A percentile compares a stretch with the other conserved stretches of the same genome.
These are phyloP conservation scores for Phymatocera aterrima DNA, from an alignment of 2,888 invertebrate genomes.

Conservation along the genomic window DNA sequence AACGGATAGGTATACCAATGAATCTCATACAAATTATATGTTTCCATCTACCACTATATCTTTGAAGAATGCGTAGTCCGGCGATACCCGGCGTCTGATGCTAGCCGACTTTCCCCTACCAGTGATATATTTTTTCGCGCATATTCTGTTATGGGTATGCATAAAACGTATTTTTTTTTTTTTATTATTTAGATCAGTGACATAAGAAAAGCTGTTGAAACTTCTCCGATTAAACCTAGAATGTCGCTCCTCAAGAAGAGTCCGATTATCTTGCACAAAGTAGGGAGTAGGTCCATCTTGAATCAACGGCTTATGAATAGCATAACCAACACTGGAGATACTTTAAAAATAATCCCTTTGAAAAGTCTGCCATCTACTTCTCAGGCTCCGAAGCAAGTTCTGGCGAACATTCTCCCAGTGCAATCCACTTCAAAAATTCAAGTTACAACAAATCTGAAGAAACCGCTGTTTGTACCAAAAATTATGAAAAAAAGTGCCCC, in stretches of 20 bases:
- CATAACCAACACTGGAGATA: slow-evolving; percentile 17
- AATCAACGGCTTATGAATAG: slow-evolving; percentile 33
- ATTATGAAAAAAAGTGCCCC: slow-evolving; percentile 26
- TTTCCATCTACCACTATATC: too few relatives aligned
- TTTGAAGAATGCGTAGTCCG: too few relatives aligned
- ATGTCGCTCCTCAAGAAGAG: slow-evolving; percentile 63
- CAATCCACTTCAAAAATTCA: slow-evolving; percentile 20
- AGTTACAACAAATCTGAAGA: background rate
- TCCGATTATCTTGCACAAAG: slow-evolving; percentile 64
- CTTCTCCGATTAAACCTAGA: slow-evolving; percentile 58
- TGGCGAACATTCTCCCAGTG: slow-evolving; percentile 20
- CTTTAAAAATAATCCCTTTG: slow-evolving; percentile 39
- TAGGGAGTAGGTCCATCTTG: slow-evolving; percentile 44
- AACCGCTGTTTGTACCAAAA: background rate
- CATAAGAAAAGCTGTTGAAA: slow-evolving; percentile 65
- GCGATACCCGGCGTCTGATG: too few relatives aligned
- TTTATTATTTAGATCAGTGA: slow-evolving; percentile 60
- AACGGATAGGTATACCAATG: too few relatives aligned
- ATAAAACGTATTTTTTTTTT: background rate
- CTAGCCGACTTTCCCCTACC: too few relatives aligned
- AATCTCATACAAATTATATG: too few relatives aligned
- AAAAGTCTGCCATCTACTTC: slow-evolving; percentile 35
- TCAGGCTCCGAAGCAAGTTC: slow-evolving; percentile 26
- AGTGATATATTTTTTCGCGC: background rate
- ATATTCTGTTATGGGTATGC: background rate